A percentile compares a stretch with the other conserved stretches of the same genome.
Evolutionary conservation across 1,140 invertebrate genomes (phyloP).

Genomic region (Ruditapes philippinarum): DNA sequence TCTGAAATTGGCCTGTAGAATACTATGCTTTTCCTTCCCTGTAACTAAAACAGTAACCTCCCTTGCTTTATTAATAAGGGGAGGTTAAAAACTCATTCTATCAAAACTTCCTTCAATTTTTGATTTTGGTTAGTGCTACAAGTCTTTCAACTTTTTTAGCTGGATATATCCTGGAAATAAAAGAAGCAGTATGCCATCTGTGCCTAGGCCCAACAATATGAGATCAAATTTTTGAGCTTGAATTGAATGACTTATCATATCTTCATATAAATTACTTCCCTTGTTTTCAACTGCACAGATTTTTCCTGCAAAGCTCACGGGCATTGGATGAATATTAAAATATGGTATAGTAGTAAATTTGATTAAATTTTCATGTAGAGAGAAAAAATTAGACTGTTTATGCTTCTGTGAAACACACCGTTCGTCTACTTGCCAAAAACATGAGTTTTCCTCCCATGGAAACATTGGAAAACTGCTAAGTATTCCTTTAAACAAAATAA

Average conservation of each 20-base stretch:
- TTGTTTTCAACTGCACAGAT: slow-evolving; percentile 72
- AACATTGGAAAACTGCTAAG: slow-evolving; percentile 71
- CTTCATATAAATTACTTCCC: slow-evolving; percentile 73
- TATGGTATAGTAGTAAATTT: slow-evolving; percentile 80
- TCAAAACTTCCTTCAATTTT: slow-evolving; percentile 34
- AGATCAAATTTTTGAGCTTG: slow-evolving; percentile 76
- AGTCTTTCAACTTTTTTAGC: slow-evolving; percentile 67
- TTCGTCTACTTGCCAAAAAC: slow-evolving; percentile 84
- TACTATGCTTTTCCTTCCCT: slow-evolving; percentile 78
- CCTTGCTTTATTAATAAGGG: slow-evolving; percentile 80
- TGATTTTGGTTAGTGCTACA: slow-evolving; percentile 68
- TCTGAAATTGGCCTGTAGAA: slow-evolving; percentile 71
- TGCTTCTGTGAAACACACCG: slow-evolving; percentile 80
- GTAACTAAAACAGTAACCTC: slow-evolving; percentile 79
- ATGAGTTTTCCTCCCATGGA: slow-evolving; percentile 81
- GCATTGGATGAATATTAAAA: slow-evolving; percentile 84
- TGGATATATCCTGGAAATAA: slow-evolving; percentile 77
- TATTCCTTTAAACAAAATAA: slow-evolving; percentile 76
- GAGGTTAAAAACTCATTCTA: slow-evolving; percentile 82
- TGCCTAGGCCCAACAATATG: slow-evolving; percentile 82
- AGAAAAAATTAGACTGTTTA: slow-evolving; percentile 81
- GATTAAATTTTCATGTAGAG: slow-evolving; percentile 77
- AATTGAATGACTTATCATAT: slow-evolving; percentile 64
- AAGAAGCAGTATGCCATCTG: slow-evolving; percentile 84
- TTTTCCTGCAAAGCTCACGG: slow-evolving; percentile 72